Base-by-base conservation (phyloP, 2,888 invertebrate species). In the Mystacides longicornis region DNA sequence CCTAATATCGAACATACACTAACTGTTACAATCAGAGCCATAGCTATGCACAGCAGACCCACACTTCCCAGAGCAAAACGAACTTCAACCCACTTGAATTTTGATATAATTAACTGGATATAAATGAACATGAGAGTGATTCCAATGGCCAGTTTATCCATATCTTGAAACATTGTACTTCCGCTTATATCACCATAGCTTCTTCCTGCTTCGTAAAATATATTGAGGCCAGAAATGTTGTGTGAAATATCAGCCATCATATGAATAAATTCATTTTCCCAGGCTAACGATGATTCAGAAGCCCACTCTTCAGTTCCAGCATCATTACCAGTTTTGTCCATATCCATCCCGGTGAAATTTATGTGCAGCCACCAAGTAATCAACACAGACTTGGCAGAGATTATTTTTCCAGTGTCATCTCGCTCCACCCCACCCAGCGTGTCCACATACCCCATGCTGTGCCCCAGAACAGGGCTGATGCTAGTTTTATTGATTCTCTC, bases 291-390 rank as follows among this genome's bases (percentile, higher is more conserved):
- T 59, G 79, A 77, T 58, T 76, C 68, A 1, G 83, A 74, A 65
- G 86, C 87, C 85, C 85, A 86, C 65, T 87, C 86, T 65, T 86
- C 85, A 33, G 88, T 87, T 50, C 88, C 88, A 16, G 85, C 82
- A 63, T 81, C 73, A 68, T 86, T 87, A 55, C 86, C 86, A 50
- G 79, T 77, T 70, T 83, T 80, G 65, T 82, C 76, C 68, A 81
- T 76, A 66, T 85, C 78, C 18, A 86, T 78, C 52, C 77, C 72
- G 1, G 83, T 78, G 75, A 86, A 86, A 70, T 87, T 85, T 0
- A 87, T 80, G 61, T 79, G 72, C 20, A 83, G 74, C 64, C 80
- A 80, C 83, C 85, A 87, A 49, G 79, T 73, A 27, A 83, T 74
- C 60, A 83, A 71, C 1, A 88, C 64, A 51, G 85, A 80, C 63